phyloP scores from a whole-genome alignment of 2,113 vertebrate species.

The Saiga tatarica region DNA sequence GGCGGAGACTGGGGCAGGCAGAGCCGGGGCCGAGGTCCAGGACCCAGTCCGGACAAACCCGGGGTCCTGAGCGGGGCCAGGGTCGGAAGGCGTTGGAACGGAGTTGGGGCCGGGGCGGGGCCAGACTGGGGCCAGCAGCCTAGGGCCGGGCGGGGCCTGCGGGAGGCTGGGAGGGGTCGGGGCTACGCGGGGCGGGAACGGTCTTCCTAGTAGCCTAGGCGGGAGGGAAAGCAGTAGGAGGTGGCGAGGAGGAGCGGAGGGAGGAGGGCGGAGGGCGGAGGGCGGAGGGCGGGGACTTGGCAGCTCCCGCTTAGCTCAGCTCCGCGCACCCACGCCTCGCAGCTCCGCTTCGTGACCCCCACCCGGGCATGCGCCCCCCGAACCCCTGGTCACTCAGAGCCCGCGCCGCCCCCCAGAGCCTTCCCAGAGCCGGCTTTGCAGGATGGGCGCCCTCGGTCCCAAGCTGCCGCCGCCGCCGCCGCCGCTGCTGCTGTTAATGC shows the following conservation, averaged over 20 bases:
- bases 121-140: background rate
- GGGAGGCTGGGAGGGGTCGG: background rate
- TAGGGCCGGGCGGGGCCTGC: background rate
- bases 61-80: background rate
- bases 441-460: constrained; percentile 55
- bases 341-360: constrained; percentile 2
- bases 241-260: background rate
- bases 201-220: background rate
- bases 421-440: constrained; percentile 37
- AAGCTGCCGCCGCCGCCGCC: background rate
- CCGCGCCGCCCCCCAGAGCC: constrained; percentile 31
- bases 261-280: constrained; percentile 1
- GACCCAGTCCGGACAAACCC: background rate
- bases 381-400: constrained; percentile 27
- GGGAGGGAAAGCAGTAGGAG: constrained; percentile 15
- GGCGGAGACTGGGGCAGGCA: background rate
- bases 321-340: constrained; percentile 34
- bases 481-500: constrained; percentile 49
- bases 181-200: background rate
- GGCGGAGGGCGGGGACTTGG: constrained; percentile 2
- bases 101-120: background rate
- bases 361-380: constrained; percentile 72
- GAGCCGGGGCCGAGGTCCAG: too few relatives aligned
- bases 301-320: background rate
- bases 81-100: background rate